These are phyloP conservation scores for Shinisaurus crocodilurus DNA, from an alignment of 2,113 vertebrate species.

Conservation along the genomic window DNA sequence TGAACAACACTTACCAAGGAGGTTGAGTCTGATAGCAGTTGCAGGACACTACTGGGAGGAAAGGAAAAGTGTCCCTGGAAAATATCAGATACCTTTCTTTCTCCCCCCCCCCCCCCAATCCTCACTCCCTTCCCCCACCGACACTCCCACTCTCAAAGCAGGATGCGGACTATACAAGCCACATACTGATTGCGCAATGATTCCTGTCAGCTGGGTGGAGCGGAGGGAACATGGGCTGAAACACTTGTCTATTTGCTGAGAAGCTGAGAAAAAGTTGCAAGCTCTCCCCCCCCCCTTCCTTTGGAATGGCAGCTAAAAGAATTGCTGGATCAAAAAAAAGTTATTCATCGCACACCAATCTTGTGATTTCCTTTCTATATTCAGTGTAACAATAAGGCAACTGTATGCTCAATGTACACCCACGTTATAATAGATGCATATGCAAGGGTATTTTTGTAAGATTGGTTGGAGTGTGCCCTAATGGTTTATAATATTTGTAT, in stretches of 20 bases:
- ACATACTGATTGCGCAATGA: neutral
- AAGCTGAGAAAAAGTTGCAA: neutral
- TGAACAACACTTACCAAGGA: neutral
- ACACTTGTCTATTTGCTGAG: neutral
- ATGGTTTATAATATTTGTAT: neutral
- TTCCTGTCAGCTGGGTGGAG: neutral
- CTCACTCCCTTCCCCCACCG: too few relatives aligned
- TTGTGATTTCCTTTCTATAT: neutral
- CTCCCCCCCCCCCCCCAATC: neutral
- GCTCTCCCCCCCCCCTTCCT: neutral
- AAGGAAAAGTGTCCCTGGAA: neutral
- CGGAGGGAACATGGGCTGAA: neutral
- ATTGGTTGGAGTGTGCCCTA: neutral
- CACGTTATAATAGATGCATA: neutral
- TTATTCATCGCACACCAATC: neutral
- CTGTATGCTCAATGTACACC: neutral
- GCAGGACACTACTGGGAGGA: neutral
- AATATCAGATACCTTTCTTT: neutral
- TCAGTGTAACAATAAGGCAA: neutral
- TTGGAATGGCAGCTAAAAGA: neutral
- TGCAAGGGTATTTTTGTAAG: neutral
- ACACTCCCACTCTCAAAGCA: neutral
- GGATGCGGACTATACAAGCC: neutral
- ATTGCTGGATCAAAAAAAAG: neutral
- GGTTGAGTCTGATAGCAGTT: neutral